A percentile compares a stretch with the other conserved stretches of the same genome.
These are phyloP conservation scores for Baccha elongata DNA, from an alignment of 2,888 invertebrate species.

Conservation along the genomic window DNA sequence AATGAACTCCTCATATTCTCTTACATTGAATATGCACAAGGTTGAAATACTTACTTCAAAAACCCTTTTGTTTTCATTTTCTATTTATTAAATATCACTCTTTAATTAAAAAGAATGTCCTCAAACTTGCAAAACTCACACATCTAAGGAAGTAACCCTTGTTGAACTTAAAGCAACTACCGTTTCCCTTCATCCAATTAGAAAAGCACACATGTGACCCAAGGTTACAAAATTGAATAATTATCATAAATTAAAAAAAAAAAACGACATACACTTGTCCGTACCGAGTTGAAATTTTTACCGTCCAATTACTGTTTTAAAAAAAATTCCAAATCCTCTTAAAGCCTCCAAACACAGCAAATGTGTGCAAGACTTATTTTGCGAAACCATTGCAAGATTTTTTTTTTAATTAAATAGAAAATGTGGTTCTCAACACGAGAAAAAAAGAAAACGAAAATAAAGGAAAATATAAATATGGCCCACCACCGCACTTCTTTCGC, in stretches of 20 bases:
- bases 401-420: constrained; percentile 70
- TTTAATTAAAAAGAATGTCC: constrained; percentile 30
- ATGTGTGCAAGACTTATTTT: constrained; percentile 3
- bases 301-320: constrained; percentile 47
- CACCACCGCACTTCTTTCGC: constrained; percentile 36
- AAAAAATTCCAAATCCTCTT: constrained; percentile 32
- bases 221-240: constrained; percentile 60
- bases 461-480: constrained; percentile 37
- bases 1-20: no score
- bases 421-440: constrained; percentile 34
- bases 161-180: constrained; percentile 1
- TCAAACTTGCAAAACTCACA: not conserved
- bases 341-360: constrained; percentile 21
- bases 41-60: no score
- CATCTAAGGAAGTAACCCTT: constrained; percentile 27
- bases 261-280: not conserved
- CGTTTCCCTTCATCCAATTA: constrained; percentile 50
- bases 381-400: constrained; percentile 7
- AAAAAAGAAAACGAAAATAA: constrained; percentile 1
- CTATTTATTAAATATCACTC: not conserved
- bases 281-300: not conserved
- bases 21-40: no score
- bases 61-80: no score
- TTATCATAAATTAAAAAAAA: constrained; percentile 62
- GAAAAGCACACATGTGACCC: constrained; percentile 64